Evolutionary conservation across 1,140 invertebrate genomes (phyloP).

Genomic region (Halyomorpha halys): DNA sequence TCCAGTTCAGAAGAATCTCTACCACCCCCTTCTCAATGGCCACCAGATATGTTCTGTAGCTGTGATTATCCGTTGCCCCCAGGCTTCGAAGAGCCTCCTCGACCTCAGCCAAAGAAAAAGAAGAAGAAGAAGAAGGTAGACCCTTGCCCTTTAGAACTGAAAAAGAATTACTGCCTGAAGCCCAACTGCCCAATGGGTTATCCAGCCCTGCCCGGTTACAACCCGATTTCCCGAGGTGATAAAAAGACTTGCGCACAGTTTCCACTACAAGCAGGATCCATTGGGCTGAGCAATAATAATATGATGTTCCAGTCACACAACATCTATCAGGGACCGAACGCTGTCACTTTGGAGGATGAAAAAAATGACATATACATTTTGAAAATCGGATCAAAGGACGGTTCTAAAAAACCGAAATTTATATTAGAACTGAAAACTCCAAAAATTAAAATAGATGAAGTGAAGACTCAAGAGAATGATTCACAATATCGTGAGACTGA

Average conservation of each 20-base stretch:
- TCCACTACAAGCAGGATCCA: not conserved
- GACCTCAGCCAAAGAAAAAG: not conserved
- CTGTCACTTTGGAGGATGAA: not conserved
- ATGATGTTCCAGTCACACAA: not conserved
- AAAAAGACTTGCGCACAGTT: not conserved
- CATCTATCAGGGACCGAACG: not conserved
- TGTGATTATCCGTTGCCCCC: conserved; percentile 4
- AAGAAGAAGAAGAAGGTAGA: conserved; percentile 3
- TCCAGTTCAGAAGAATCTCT: not conserved
- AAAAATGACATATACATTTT: not conserved
- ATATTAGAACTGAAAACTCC: not conserved
- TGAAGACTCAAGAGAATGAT: no score
- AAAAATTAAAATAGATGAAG: no score
- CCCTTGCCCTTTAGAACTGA: not conserved
- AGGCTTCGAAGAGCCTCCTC: not conserved
- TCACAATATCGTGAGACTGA: no score
- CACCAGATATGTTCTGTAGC: not conserved
- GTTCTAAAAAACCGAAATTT: not conserved
- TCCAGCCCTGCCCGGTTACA: not conserved
- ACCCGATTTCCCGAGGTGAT: not conserved
- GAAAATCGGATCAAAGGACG: not conserved
- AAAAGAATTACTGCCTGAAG: not conserved
- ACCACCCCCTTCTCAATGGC: not conserved
- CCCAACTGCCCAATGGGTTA: not conserved
- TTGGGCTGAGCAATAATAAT: not conserved